Evolutionary conservation across 2,888 invertebrate genomes (phyloP).

Genomic region (Nasonia oneida): DNA sequence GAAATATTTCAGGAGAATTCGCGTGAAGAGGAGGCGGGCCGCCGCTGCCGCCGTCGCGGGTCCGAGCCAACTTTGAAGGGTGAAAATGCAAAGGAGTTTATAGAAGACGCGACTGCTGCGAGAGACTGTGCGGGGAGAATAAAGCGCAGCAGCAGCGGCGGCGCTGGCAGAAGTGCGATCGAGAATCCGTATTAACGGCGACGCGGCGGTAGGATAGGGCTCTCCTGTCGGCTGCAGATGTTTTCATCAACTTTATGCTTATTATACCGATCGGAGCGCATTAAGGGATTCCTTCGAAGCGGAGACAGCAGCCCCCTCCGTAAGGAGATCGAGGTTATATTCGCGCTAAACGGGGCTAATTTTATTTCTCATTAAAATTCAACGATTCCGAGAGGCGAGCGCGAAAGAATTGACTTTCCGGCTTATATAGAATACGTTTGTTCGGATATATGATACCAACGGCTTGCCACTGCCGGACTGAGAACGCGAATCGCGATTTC

Average conservation of each 20-base stretch:
- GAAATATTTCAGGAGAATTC: slow-evolving; percentile 52
- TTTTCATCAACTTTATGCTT: slow-evolving; percentile 71
- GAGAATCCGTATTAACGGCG: slow-evolving; percentile 61
- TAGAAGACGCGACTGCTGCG: slow-evolving; percentile 44
- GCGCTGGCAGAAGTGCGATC: slow-evolving; percentile 59
- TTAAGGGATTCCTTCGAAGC: slow-evolving; percentile 34
- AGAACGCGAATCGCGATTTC: not conserved
- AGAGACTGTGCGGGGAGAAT: slow-evolving; percentile 11
- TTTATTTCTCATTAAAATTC: slow-evolving; percentile 49
- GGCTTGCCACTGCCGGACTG: not conserved
- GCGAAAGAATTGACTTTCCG: not conserved
- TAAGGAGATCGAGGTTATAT: not conserved
- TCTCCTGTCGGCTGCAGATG: slow-evolving; percentile 69
- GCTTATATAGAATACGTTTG: not conserved
- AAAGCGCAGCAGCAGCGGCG: not conserved
- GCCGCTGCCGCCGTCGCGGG: not conserved
- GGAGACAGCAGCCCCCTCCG: not conserved
- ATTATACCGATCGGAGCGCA: slow-evolving; percentile 68
- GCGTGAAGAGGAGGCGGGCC: slow-evolving; percentile 12
- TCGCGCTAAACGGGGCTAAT: slow-evolving; percentile 35
- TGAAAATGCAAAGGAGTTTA: slow-evolving; percentile 54
- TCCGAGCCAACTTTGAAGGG: slow-evolving; percentile 56
- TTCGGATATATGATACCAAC: not conserved
- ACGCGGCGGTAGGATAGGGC: slow-evolving; percentile 62
- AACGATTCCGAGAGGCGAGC: not conserved